Evolutionary conservation across 2,797 vertebrate genomes (phyloP).

Genomic region (Thunnus albacares): DNA sequence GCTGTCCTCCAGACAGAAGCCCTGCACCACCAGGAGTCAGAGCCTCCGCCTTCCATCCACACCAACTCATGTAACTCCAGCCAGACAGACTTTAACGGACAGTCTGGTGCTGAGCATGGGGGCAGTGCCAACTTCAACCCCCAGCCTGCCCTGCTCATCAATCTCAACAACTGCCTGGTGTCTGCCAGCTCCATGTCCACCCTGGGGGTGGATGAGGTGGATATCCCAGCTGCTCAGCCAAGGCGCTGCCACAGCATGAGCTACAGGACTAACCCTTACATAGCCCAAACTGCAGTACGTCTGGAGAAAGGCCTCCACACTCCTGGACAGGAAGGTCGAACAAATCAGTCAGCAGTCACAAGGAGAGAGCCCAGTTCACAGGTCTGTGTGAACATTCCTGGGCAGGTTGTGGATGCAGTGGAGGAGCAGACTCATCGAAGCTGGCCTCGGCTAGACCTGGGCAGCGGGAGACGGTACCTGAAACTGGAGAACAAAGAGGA

Average conservation of each 20-base stretch:
- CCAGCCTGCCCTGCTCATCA: slow-evolving; percentile 69
- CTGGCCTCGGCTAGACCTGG: slow-evolving; percentile 92
- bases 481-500: slow-evolving; percentile 90
- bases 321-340: background rate
- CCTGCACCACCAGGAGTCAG: slow-evolving; percentile 83
- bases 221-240: slow-evolving; percentile 53
- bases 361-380: slow-evolving; percentile 68
- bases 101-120: slow-evolving; percentile 37
- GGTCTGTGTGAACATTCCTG: slow-evolving; percentile 78
- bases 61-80: slow-evolving; percentile 81
- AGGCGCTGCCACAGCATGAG: slow-evolving; percentile 71
- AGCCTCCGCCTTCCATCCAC: slow-evolving; percentile 71
- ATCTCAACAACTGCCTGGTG: slow-evolving; percentile 84
- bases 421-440: slow-evolving; percentile 89
- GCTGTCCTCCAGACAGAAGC: slow-evolving; percentile 77
- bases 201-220: slow-evolving; percentile 66
- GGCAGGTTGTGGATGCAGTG: slow-evolving; percentile 75
- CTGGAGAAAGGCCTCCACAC: slow-evolving; percentile 26
- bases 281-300: background rate
- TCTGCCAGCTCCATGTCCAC: slow-evolving; percentile 81
- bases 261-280: slow-evolving; percentile 80
- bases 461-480: slow-evolving; percentile 86
- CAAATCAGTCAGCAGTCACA: background rate
- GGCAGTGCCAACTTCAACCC: slow-evolving; percentile 3
- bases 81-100: slow-evolving; percentile 66